These are phyloP conservation scores for Psophia crepitans DNA, from an alignment of 2,113 vertebrate species.

Conservation along the genomic window DNA sequence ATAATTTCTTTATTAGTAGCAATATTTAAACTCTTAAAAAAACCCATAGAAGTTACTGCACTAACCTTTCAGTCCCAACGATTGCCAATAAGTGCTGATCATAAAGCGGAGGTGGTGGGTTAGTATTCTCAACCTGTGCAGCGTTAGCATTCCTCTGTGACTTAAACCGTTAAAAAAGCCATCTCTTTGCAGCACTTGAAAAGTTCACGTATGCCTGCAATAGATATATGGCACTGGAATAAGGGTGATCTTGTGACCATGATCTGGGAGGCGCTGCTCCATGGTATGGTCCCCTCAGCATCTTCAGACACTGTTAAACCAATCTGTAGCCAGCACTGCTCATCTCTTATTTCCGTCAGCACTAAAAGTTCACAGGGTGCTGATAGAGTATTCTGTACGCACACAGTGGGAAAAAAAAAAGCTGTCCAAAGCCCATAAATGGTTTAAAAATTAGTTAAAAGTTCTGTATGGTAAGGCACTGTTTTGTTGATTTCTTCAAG, in stretches of 20 bases:
- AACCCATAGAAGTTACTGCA: background rate
- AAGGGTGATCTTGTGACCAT: background rate
- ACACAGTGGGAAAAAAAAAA: background rate
- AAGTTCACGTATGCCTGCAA: background rate
- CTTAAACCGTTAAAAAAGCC: background rate
- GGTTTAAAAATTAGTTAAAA: background rate
- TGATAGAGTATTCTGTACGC: background rate
- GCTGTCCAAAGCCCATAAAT: background rate
- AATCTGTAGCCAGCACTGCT: background rate
- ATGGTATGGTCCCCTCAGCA: background rate
- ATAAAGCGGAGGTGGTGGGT: background rate
- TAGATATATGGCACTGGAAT: background rate
- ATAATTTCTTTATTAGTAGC: conserved; percentile 36
- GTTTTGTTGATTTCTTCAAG: conserved; percentile 13
- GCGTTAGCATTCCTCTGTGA: background rate
- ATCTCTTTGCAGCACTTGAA: background rate
- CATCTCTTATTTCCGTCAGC: background rate
- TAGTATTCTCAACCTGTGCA: background rate
- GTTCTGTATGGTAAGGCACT: background rate
- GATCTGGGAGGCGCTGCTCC: background rate
- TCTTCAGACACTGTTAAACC: background rate
- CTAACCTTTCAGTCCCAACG: background rate
- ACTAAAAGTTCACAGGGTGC: background rate
- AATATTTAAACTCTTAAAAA: conserved; percentile 36
- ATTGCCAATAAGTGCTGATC: background rate